phyloP scores from a whole-genome alignment of 1,140 invertebrate species.

The Cotesia vestalis region DNA sequence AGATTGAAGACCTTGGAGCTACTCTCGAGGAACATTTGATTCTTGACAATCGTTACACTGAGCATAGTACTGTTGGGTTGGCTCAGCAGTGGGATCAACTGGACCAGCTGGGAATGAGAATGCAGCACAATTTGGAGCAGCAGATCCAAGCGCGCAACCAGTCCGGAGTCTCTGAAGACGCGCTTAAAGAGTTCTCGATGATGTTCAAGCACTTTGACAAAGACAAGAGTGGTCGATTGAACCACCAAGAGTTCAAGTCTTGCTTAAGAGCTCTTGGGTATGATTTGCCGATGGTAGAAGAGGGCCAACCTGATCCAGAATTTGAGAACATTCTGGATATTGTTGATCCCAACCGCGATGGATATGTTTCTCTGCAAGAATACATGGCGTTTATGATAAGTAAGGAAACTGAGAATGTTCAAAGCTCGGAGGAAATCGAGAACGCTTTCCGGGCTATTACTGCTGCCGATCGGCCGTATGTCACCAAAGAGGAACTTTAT shows the following conservation, averaged over 20 bases:
- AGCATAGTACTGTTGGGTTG: conserved; percentile 97
- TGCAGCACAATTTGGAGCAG: conserved; percentile 99
- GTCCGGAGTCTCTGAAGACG: conserved; percentile 98
- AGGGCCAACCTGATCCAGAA: conserved; percentile 98
- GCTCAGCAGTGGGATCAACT: conserved; percentile 99
- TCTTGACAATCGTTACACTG: conserved; percentile 98
- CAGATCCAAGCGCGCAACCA: conserved; percentile 98
- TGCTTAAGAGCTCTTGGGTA: conserved; percentile 98
- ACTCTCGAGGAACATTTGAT: conserved; percentile 97
- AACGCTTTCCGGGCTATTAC: conserved; percentile 99
- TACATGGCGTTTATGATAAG: conserved; percentile 99
- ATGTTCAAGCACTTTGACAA: conserved; percentile 99
- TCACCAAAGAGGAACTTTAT: conserved; percentile 98
- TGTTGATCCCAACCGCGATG: conserved; percentile 92
- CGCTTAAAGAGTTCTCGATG: conserved; percentile 99
- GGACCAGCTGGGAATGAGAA: conserved; percentile 98
- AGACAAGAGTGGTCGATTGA: conserved; percentile 95
- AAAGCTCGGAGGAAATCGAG: conserved; percentile 98
- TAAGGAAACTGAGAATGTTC: conserved; percentile 99
- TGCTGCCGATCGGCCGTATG: conserved; percentile 95
- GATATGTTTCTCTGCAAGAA: conserved; percentile 97
- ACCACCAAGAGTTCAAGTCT: conserved; percentile 99
- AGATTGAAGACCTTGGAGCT: conserved; percentile 97
- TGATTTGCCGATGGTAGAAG: conserved; percentile 99
- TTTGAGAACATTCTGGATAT: conserved; percentile 95